Evolutionary conservation across 2,797 vertebrate genomes (phyloP), one percentile per base, ranked within the genome.

Genomic region (Distichodus sexfasciatus): DNA sequence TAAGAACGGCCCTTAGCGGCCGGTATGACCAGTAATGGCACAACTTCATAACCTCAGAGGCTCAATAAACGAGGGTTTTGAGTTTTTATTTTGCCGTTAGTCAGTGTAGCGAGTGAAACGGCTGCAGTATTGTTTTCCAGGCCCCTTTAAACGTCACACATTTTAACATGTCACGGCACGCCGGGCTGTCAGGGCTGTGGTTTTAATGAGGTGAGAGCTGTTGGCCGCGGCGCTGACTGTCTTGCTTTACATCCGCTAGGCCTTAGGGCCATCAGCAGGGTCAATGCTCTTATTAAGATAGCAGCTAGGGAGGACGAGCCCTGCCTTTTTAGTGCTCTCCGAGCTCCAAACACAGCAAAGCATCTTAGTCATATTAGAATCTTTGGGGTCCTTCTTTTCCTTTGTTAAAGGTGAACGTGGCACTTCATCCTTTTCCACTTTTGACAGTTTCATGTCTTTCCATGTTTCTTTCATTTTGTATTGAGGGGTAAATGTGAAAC

Each of bases 261-360:
- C 48, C 63, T n/a, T 38, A 38, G 33, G 41, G 64, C 66, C 15
- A 28, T 57, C 57, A 35, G 21, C 23, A 21, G 23, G 62, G 61
- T 19, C 64, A 48, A 8, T 47, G 24, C 38, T 17, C 40, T 55
- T 66, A 36, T 59, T 38, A 47, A 72, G 55, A 58, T 12, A n/a
- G 11, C 24, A 50, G 58, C 5, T 9, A 19, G 44, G 26, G 15
- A 24, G 61, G 31, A 51, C 40, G 28, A n/a, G n/a, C n/a, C n/a
- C n/a, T n/a, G n/a, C n/a, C n/a, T n/a, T n/a, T n/a, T n/a, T n/a
- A n/a, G n/a, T n/a, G n/a, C n/a, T n/a, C n/a, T n/a, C n/a, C n/a
- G n/a, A n/a, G n/a, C n/a, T n/a, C n/a, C n/a, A n/a, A n/a, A n/a
- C n/a, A n/a, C n/a, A n/a, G n/a, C n/a, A n/a, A n/a, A n/a, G n/a